These are phyloP conservation scores for Gopherus flavomarginatus DNA, from an alignment of 2,113 vertebrate genomes.

Conservation along the genomic window DNA sequence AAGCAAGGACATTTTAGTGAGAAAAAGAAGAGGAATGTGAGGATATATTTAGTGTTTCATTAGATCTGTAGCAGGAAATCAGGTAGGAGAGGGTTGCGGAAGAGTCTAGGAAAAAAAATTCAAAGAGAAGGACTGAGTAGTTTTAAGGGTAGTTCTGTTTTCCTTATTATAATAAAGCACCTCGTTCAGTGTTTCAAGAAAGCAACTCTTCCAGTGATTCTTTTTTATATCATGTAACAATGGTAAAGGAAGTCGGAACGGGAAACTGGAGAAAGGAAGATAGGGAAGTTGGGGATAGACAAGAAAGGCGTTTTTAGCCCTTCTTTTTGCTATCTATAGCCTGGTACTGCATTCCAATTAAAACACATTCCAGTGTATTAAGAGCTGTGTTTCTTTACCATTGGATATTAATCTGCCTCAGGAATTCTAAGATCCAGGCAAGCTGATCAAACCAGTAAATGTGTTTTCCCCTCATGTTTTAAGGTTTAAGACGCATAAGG, in stretches of 20 bases:
- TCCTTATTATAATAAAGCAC: not conserved
- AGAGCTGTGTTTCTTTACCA: no score
- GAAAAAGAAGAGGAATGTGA: not conserved
- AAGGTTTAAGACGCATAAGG: no score
- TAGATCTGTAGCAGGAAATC: not conserved
- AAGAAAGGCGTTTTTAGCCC: not conserved
- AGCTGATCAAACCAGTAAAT: no score
- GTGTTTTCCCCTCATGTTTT: no score
- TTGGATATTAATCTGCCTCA: no score
- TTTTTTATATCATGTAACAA: not conserved
- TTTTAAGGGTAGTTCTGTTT: not conserved
- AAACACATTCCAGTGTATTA: no score
- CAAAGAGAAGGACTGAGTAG: not conserved
- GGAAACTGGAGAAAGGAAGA: not conserved
- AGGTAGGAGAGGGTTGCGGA: not conserved
- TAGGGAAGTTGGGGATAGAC: not conserved
- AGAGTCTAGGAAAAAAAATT: not conserved
- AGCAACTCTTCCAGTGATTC: rapidly evolving
- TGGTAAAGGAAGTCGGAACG: not conserved
- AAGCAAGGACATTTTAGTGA: not conserved
- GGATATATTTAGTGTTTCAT: not conserved
- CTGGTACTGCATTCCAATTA: no score
- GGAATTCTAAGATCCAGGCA: no score
- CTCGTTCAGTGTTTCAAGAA: not conserved
- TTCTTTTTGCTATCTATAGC: no score